Conservation (phyloP, 2,113 vertebrate species). For the Canis aureus region DNA sequence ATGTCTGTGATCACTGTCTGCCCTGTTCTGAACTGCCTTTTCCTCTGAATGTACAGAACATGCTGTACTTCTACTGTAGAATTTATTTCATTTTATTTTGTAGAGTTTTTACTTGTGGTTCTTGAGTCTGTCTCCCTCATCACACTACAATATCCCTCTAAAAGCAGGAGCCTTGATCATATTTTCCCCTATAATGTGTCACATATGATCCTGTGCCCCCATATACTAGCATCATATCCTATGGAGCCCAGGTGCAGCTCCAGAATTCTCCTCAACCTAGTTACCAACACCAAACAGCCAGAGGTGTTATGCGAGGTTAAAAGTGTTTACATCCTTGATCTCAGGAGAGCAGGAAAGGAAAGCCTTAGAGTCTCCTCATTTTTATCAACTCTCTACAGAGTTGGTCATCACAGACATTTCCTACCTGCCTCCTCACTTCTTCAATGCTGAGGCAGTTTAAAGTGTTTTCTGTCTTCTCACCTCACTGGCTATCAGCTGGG, state of each 20-base stretch:
- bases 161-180: background rate
- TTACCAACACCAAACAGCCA: background rate
- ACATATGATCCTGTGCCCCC: background rate
- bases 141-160: background rate
- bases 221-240: background rate
- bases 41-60: background rate
- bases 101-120: background rate
- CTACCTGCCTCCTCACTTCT: background rate
- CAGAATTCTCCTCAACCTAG: background rate
- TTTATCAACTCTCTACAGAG: background rate
- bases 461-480: background rate
- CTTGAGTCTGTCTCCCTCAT: background rate
- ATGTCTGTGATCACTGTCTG: background rate
- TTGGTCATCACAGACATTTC: background rate
- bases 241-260: rapidly evolving
- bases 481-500: conserved; percentile 50
- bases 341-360: background rate
- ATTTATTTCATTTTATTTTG: conserved; percentile 8
- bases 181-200: background rate
- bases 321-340: background rate
- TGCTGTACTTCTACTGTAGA: background rate
- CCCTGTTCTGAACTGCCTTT: background rate
- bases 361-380: background rate
- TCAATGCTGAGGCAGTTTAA: background rate
- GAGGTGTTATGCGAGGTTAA: background rate